phyloP scores from a whole-genome alignment of 1,140 invertebrate genomes.

The Sycophaga agraensis region DNA sequence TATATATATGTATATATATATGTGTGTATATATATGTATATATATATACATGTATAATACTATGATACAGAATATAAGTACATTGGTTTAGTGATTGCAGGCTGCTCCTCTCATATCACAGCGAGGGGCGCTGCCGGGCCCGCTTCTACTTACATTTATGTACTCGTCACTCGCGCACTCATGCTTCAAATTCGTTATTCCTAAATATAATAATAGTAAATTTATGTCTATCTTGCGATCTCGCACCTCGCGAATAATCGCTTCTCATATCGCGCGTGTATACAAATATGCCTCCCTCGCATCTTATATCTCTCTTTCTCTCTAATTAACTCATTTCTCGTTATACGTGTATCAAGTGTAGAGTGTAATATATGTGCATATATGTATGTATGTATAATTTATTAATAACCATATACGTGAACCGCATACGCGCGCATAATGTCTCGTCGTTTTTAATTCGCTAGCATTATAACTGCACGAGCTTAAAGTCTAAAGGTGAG shows the following conservation, averaged over 20 bases:
- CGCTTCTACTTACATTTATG: conserved; percentile 46
- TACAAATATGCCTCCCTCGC: conserved; percentile 38
- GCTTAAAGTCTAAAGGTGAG: conserved; percentile 39
- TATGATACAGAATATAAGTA: conserved; percentile 60
- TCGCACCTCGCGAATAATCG: too few relatives aligned
- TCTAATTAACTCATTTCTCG: too few relatives aligned
- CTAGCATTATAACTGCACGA: conserved; percentile 31
- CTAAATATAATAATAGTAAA: conserved; percentile 5
- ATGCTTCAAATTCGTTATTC: background rate
- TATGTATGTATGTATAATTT: too few relatives aligned
- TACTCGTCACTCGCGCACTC: conserved; percentile 25
- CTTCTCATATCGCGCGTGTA: conserved; percentile 24
- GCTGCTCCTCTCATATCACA: conserved; percentile 61
- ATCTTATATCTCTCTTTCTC: background rate
- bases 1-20: background rate
- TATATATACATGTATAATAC: conserved; percentile 48
- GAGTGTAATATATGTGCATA: too few relatives aligned
- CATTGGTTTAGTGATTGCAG: conserved; percentile 61
- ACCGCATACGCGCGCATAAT: conserved; percentile 32
- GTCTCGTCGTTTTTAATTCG: conserved; percentile 8
- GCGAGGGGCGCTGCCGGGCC: conserved; percentile 59
- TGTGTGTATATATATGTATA: conserved; percentile 21
- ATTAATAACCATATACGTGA: conserved; percentile 30
- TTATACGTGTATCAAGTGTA: too few relatives aligned
- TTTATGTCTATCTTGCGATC: conserved; percentile 5